Evolutionary conservation across 2,797 vertebrate species (phyloP), one percentile per base, ranked within the genome.

Genomic region (Petrocephalus sullivani): DNA sequence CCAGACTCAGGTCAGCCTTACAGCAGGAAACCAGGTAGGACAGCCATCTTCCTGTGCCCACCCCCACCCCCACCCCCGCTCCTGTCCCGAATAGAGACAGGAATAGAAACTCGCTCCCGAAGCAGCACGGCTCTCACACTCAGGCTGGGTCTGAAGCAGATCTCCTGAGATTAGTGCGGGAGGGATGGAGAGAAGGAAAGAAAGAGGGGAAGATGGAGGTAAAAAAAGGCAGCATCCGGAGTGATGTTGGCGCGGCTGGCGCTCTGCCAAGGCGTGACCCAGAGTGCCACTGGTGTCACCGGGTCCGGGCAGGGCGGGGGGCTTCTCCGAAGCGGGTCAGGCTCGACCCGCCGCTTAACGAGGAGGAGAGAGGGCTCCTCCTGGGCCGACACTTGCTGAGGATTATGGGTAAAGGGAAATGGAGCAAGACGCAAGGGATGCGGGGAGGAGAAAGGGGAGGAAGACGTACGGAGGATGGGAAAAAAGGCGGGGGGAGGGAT

Each of bases 21-120:
- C 89, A 90, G 67, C 88, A 91, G 84, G 89, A 91, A 19, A 82
- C 88, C 89, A 91, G 91, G 91, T 92, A 89, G 49, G 4, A 37
- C 56, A 60, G 84, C 37, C 71, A 78, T 78, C 71, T n/a, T 78
- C 37, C 71, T 78, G 37, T 75, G n/a, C n/a, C n/a, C n/a, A n/a
- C n/a, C n/a, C n/a, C n/a, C n/a, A n/a, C 71, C 37, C 16, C 71
- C 71, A 14, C 14, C 71, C 71, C 71, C 71, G n/a, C 7, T 75
- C 19, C 33, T 75, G 71, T 78, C 71, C 71, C 71, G 71, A 33
- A 78, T 78, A 78, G 71, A 46, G 71, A 78, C 71, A 78, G 33
- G 71, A 78, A 78, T 78, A 78, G 71, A 78, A 78, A 41, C 4
- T 14, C 28, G 5, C 28, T 71, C 23, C 14, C 28, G 28, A 37